Evolutionary conservation across 2,797 vertebrate species (phyloP), one percentile per base, ranked within the genome.

Genomic region (Triplophysa yarkandensis): DNA sequence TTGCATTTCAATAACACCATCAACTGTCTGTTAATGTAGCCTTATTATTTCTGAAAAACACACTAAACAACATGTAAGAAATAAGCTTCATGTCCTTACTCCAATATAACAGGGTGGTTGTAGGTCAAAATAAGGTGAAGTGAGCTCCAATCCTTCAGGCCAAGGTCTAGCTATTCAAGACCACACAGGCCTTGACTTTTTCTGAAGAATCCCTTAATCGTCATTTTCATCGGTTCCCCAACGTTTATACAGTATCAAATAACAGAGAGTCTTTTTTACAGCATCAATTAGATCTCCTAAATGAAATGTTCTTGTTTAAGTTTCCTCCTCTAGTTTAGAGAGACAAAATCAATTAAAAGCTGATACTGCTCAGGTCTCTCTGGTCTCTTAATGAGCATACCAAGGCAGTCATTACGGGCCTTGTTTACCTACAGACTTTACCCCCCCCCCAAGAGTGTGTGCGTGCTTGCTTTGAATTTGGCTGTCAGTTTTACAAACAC

Each of bases 301-400:
- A 78, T 78, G 58, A 75, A 60, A 61, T 36, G 21, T 68, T 68
- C 68, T 72, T 76, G 62, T 72, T 68, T 48, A 25, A 14, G 17
- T 76, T 72, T 60, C 55, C 48, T 72, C 34, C 67, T 62, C 21
- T 78, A 67, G 72, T 78, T 76, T 76, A 55, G 48, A 78, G 88
- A 91, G 91, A 91, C 88, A 89, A 90, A 93, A 85, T 88, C 86
- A 88, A 86, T 91, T 89, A 89, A 83, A 84, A 85, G 87, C 83
- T 79, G 88, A 90, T 86, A 87, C 84, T 86, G 87, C 85, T 82
- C 85, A 89, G 89, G 82, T 87, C 89, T 85, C 85, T 85, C 75
- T 66, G 88, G 81, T 85, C 84, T 89, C 83, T 85, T 90, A 90
- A 92, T 89, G 89, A 81, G 84, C 83, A 74, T 84, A 79, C 85